Conservation (phyloP, 2,888 invertebrate genomes). For the Aelia acuminata region DNA sequence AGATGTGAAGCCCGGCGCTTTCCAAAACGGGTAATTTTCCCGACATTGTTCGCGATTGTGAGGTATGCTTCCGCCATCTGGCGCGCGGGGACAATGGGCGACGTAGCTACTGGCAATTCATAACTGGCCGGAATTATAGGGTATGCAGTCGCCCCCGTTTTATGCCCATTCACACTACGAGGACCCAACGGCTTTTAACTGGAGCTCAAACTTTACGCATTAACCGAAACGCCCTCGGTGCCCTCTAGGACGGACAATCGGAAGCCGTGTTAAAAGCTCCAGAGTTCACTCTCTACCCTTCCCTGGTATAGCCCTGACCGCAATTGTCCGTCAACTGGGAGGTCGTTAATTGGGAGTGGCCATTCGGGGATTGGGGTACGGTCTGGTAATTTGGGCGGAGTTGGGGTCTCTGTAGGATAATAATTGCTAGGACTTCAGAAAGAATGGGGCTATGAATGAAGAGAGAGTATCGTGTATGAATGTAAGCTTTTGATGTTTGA, state of each 20-base stretch:
- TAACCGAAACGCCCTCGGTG: background rate
- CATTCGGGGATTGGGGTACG: background rate
- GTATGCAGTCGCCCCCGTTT: background rate
- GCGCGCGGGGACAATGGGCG: constrained; percentile 3
- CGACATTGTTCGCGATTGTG: constrained; percentile 49
- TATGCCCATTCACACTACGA: background rate
- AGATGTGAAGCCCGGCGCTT: background rate
- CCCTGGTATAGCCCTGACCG: background rate
- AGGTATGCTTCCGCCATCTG: constrained; percentile 50
- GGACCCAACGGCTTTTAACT: constrained; percentile 23
- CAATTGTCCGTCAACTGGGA: background rate
- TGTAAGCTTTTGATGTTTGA: background rate
- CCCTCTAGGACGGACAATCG: constrained; percentile 1
- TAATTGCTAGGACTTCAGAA: background rate
- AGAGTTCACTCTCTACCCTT: too few relatives aligned
- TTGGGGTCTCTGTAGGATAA: background rate
- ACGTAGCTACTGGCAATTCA: constrained; percentile 6
- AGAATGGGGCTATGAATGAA: background rate
- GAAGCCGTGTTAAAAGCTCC: constrained; percentile 47
- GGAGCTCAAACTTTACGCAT: constrained; percentile 16
- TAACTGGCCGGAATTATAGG: constrained; percentile 49
- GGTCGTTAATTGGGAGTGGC: constrained; percentile 13
- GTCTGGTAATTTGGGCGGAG: background rate
- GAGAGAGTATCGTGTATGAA: background rate
- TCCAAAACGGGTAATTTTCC: constrained; percentile 48